Evolutionary conservation across 2,797 vertebrate species (phyloP).

Genomic region (Rhinophrynus dorsalis): DNA sequence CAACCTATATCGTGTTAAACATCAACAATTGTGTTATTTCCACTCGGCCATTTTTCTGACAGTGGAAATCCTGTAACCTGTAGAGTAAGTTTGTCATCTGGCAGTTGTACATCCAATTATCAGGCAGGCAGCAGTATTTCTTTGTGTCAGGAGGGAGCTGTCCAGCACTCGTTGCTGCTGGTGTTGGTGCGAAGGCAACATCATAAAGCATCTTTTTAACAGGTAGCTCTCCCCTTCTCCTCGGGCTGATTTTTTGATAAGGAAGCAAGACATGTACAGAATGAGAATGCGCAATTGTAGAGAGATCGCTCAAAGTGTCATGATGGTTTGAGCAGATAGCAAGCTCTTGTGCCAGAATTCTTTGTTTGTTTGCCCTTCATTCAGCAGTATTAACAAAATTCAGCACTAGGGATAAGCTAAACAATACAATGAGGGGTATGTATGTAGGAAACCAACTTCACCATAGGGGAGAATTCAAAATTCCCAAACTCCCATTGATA

Average conservation of each 20-base stretch:
- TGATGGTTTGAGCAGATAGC: constrained; percentile 18
- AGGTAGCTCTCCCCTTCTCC: constrained; percentile 20
- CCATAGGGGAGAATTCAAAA: too few species aligned
- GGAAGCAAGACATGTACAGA: constrained; percentile 21
- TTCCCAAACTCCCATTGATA: too few species aligned
- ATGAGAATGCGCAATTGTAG: constrained; percentile 4
- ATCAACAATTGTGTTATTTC: constrained; percentile 27
- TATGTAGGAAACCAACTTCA: too few species aligned
- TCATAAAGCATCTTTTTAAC: constrained; percentile 42
- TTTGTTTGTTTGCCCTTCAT: background rate
- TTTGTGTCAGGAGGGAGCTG: constrained; percentile 48
- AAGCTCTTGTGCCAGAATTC: constrained; percentile 12
- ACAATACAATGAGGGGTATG: too few species aligned
- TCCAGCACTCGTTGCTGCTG: constrained; percentile 29
- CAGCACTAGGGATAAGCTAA: too few species aligned
- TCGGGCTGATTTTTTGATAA: constrained; percentile 37
- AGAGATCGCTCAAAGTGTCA: background rate
- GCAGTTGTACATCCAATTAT: constrained; percentile 46
- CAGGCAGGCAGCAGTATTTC: constrained; percentile 43
- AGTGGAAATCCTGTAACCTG: constrained; percentile 42
- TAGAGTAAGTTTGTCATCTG: constrained; percentile 45
- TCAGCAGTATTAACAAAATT: too few species aligned
- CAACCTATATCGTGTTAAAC: constrained; percentile 19
- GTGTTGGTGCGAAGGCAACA: constrained; percentile 26
- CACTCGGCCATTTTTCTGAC: constrained; percentile 33